Base-by-base conservation (phyloP, 1,140 invertebrate genomes). In the Acromyrmex heyeri region DNA sequence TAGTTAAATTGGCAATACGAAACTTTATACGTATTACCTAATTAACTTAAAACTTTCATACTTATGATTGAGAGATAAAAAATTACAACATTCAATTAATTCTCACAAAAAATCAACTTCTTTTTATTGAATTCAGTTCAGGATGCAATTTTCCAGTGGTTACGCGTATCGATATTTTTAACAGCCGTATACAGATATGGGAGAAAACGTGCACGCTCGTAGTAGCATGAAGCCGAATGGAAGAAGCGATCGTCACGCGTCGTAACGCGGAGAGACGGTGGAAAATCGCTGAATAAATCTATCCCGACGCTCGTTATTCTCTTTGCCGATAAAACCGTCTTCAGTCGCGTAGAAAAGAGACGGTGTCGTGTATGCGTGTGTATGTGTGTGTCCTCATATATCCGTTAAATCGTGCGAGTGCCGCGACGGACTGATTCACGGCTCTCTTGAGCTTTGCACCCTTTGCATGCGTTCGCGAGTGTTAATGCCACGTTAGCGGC, bases 401-500 rank as follows among this genome's bases (percentile, higher is more conserved):
- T 53, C 73, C 53, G 50, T 53, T 73, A 81, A 67, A 81, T 76
- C 61, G 61, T n/a, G 85, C 61, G 55, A 48, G 50, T 73, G 79
- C 38, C 75, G 18, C 88, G 55, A 81, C 86, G 64, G 10, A 50
- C 72, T 85, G 89, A 90, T 90, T 90, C 89, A 90, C 75, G 75
- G 67, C 67, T 75, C 67, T 75, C 67, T 88, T 44, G 86, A 59
- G 73, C 69, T 87, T 87, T 85, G 88, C 87, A 65, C 70, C 70
- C 70, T 86, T 72, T 77, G 87, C 86, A 73, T 53, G 59, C 73
- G 53, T 55, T 16, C 38, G 38, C 88, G 38, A 86, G 62, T 81
- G 77, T 90, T 90, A 90, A 90, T 90, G 89, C 88, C 81, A 55
- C 77, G 85, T 90, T 90, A 90, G 70, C 53, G 76, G 81, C 57